Evolutionary conservation across 2,797 vertebrate genomes (phyloP), one percentile per base, ranked within the genome.

Genomic region (Tympanoctomys barrerae): DNA sequence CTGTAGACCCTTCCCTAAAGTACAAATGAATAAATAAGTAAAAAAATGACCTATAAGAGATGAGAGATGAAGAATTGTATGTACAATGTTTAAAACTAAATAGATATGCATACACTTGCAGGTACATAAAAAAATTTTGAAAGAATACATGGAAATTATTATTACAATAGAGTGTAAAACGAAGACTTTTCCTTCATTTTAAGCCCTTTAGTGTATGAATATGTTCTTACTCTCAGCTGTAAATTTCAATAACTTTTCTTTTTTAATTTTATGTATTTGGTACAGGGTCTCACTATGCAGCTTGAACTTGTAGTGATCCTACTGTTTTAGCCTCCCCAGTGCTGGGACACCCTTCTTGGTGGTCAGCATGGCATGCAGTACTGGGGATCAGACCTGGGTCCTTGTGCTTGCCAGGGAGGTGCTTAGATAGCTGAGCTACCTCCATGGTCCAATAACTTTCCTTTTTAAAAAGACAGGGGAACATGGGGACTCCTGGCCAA

Each of bases 241-340:
- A n/a, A 24, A 9, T 90, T 88, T 93, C 49, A 61, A 14, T 90
- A 87, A 75, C 52, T 64, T 95, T 54, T 22, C 79, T 16, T 83
- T 62, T 64, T 36, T 52, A 52, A 52, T 52, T 52, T 52, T 52
- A 52, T 52, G 12, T 52, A 52, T 13, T 52, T 52, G 49, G 49
- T 52, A 52, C 49, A 52, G 49, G 49, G 49, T 52, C 49, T 52
- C 49, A 52, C 12, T 52, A 52, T 52, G 49, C 49, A 52, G 49
- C 49, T 52, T 52, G 12, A 52, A 42, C 42, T 42, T 6, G 9
- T 52, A 52, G 49, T 13, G 12, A 13, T 52, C 49, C 49, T 52
- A 9, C 49, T 52, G 9, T 52, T 52, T 52, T 52, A 52, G 49
- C 7, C 49, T 52, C 9, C 52, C 52, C 13, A 16, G 52, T 54